Conservation (phyloP, 2,113 vertebrate genomes). For the Mobula hypostoma region DNA sequence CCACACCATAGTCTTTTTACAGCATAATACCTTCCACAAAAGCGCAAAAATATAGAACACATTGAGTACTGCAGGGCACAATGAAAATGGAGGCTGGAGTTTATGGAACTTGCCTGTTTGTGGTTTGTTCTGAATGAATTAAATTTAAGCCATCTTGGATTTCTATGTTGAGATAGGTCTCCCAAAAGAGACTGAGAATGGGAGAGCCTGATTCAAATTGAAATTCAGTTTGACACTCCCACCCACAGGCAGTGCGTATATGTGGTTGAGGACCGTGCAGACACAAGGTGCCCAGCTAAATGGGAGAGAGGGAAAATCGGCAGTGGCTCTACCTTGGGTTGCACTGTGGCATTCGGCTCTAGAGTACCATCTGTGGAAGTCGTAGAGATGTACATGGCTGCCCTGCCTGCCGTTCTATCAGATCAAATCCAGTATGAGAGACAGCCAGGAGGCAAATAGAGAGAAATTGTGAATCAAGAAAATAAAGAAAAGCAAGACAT, state of each 20-base stretch:
- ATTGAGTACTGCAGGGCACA: constrained; percentile 33
- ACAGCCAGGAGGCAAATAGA: constrained; percentile 28
- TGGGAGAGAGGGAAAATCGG: constrained; percentile 28
- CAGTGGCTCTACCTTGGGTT: constrained; percentile 32
- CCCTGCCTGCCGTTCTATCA: constrained; percentile 35
- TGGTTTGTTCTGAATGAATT: constrained; percentile 10
- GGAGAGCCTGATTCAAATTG: constrained; percentile 28
- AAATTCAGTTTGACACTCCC: constrained; percentile 27
- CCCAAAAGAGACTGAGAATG: neutral
- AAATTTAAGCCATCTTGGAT: neutral
- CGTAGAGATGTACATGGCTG: constrained; percentile 33
- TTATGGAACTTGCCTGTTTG: constrained; percentile 13
- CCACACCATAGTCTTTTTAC: constrained; percentile 7
- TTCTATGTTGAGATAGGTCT: neutral
- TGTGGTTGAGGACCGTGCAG: constrained; percentile 25
- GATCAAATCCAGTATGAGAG: constrained; percentile 29
- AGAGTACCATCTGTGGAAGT: constrained; percentile 33
- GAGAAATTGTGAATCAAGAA: constrained; percentile 21
- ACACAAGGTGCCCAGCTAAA: constrained; percentile 32
- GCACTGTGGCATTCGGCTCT: constrained; percentile 12
- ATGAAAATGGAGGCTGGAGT: constrained; percentile 13
- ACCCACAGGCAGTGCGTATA: neutral
- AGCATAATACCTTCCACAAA: constrained; percentile 9
- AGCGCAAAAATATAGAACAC: constrained; percentile 23
- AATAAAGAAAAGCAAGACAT: constrained; percentile 19